These are phyloP conservation scores for Meda fulgida DNA, from an alignment of 2,797 vertebrate species.

Conservation along the genomic window DNA sequence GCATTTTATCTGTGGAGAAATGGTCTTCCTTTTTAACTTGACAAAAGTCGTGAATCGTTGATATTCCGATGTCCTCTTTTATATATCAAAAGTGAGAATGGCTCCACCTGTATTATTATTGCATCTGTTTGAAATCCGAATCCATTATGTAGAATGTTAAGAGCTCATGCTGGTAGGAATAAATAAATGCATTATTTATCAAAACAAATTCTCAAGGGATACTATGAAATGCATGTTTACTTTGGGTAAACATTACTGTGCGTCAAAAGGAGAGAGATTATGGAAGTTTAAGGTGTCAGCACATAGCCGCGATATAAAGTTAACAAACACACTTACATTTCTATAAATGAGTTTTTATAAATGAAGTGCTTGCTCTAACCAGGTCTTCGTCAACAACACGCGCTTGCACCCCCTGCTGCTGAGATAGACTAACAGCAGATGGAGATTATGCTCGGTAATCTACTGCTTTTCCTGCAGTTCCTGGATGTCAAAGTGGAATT, in stretches of 20 bases:
- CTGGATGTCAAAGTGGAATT: no score
- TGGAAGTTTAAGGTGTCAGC: no score
- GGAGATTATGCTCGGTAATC: no score
- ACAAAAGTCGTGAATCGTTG: neutral
- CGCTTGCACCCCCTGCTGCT: no score
- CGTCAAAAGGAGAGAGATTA: neutral
- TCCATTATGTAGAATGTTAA: conserved; percentile 52
- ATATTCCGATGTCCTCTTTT: neutral
- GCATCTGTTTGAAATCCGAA: conserved; percentile 48
- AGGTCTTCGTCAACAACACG: no score
- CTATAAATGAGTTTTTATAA: no score
- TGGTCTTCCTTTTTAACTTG: neutral
- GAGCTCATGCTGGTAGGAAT: conserved; percentile 46
- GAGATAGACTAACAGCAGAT: no score
- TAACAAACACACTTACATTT: no score
- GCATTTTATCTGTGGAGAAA: neutral
- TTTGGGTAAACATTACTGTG: conserved; percentile 17
- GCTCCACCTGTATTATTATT: conserved; percentile 38
- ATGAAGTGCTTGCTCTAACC: no score
- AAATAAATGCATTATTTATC: conserved; percentile 56
- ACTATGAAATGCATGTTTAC: conserved; percentile 24
- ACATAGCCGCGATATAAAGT: no score
- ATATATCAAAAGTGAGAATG: neutral
- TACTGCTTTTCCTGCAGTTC: no score
- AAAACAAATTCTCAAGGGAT: conserved; percentile 24